phyloP scores from a whole-genome alignment of 2,888 invertebrate species.

The Athetis lepigone region DNA sequence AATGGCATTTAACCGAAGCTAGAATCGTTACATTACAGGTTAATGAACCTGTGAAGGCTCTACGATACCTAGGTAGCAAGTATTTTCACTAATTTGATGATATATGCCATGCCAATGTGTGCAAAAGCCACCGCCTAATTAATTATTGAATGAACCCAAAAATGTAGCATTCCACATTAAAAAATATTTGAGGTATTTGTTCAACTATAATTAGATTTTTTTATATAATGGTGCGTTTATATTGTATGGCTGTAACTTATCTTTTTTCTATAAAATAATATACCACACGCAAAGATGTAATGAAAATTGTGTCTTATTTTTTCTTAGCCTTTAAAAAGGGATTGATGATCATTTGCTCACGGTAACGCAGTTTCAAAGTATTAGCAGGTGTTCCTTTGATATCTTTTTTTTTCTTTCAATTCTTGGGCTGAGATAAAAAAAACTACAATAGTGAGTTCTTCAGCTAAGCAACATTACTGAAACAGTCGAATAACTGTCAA shows the following conservation, averaged over 20 bases:
- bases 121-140: not conserved
- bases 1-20: too few species aligned
- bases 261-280: conserved; percentile 69
- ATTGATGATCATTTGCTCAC: conserved; percentile 35
- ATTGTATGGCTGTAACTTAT: conserved; percentile 71
- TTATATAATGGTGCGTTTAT: conserved; percentile 69
- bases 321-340: conserved; percentile 27
- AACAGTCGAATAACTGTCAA: too few species aligned
- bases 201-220: conserved; percentile 49
- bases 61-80: not conserved
- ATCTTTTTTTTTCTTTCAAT: not conserved
- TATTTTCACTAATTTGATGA: not conserved
- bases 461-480: too few species aligned
- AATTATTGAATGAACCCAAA: conserved; percentile 7
- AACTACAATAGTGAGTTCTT: too few species aligned
- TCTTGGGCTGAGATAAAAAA: not conserved
- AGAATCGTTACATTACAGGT: too few species aligned
- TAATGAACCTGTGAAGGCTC: too few species aligned
- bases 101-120: not conserved
- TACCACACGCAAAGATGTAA: conserved; percentile 57
- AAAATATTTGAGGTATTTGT: conserved; percentile 60
- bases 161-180: conserved; percentile 50
- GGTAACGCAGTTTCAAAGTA: conserved; percentile 1
- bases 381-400: conserved; percentile 4
- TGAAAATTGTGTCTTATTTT: conserved; percentile 52